These are phyloP conservation scores for Caerostris darwini DNA, from an alignment of 1,140 invertebrate species.

Conservation along the genomic window DNA sequence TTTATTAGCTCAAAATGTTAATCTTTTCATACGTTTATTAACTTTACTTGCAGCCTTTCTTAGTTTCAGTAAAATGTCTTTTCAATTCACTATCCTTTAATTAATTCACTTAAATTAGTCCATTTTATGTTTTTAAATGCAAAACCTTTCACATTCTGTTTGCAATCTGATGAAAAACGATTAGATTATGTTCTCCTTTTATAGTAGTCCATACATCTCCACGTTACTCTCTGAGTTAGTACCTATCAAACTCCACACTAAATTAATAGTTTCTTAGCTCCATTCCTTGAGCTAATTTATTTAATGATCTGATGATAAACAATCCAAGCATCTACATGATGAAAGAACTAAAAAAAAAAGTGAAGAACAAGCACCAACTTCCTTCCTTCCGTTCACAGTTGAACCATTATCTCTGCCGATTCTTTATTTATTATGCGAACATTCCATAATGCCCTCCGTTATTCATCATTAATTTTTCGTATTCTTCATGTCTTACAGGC, in stretches of 20 bases:
- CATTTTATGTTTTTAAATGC: too few relatives aligned
- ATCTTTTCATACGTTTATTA: too few relatives aligned
- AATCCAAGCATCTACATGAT: constrained; percentile 32
- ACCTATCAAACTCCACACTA: background rate
- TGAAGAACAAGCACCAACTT: background rate
- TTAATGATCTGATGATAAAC: constrained; percentile 58
- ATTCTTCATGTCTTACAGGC: constrained; percentile 74
- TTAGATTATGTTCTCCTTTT: too few relatives aligned
- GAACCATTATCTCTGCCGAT: constrained; percentile 43
- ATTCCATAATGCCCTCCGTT: constrained; percentile 49
- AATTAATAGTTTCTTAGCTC: constrained; percentile 47
- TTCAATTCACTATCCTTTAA: too few relatives aligned
- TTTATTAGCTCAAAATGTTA: too few relatives aligned
- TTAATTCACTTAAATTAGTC: too few relatives aligned
- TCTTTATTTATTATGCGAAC: constrained; percentile 70
- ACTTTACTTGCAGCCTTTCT: too few relatives aligned
- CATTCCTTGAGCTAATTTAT: constrained; percentile 59
- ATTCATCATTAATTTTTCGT: constrained; percentile 74
- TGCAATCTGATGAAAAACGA: too few relatives aligned
- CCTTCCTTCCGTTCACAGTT: background rate
- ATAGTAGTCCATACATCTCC: background rate
- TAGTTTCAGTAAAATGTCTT: too few relatives aligned
- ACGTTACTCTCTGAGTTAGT: background rate
- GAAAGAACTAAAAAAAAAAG: background rate
- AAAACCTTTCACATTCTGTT: too few relatives aligned